Evolutionary conservation across 2,888 invertebrate species (phyloP).

Genomic region (Hydrotaea diabolus): DNA sequence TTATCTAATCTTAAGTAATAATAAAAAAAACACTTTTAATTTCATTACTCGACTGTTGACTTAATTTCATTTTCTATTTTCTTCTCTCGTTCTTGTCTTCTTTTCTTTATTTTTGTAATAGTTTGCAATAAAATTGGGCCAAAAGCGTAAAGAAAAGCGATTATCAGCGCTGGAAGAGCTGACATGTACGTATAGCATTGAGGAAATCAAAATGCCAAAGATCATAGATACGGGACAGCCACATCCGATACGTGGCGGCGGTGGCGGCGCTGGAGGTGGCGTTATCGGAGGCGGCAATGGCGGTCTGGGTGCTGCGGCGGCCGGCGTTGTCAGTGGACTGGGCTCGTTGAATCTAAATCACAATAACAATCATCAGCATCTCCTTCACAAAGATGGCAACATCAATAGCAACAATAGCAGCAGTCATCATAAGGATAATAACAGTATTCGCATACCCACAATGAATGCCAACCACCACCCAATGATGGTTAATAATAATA

Average conservation of each 20-base stretch:
- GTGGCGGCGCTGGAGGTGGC: constrained; percentile 14
- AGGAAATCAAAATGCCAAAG: constrained; percentile 83
- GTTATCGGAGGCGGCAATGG: neutral
- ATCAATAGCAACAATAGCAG: constrained; percentile 39
- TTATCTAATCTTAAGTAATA: constrained; percentile 9
- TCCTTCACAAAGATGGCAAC: constrained; percentile 45
- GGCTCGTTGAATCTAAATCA: constrained; percentile 62
- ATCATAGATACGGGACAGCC: constrained; percentile 82
- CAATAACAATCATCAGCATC: constrained; percentile 11
- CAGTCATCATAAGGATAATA: constrained; percentile 65
- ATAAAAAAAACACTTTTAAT: constrained; percentile 9
- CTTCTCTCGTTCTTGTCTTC: constrained; percentile 9
- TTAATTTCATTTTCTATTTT: constrained; percentile 39
- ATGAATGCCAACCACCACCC: constrained; percentile 50
- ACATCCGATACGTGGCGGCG: constrained; percentile 80
- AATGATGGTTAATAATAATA: constrained; percentile 23
- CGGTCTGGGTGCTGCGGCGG: constrained; percentile 40
- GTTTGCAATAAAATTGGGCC: constrained; percentile 84
- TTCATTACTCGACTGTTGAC: neutral
- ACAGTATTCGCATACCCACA: constrained; percentile 69
- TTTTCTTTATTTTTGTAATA: constrained; percentile 69
- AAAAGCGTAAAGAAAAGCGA: constrained; percentile 83
- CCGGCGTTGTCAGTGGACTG: constrained; percentile 58
- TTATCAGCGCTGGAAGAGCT: constrained; percentile 81
- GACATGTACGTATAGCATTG: constrained; percentile 82